A percentile compares a stretch with the other conserved stretches of the same genome.
These are phyloP conservation scores for Bactericera cockerelli DNA, from an alignment of 1,140 invertebrate genomes.

Conservation along the genomic window DNA sequence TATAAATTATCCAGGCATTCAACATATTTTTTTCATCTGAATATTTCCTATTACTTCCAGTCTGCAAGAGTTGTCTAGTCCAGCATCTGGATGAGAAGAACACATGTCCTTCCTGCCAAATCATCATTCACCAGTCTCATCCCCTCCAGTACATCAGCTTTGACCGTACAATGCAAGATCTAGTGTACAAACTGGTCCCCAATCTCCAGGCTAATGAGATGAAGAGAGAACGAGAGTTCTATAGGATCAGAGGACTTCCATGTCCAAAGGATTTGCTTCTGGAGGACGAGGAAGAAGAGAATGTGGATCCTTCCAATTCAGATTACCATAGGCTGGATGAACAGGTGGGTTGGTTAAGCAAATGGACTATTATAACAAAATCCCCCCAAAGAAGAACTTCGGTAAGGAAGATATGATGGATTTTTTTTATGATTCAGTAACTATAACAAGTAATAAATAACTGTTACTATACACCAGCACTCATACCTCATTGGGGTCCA, in stretches of 20 bases:
- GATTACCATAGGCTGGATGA: constrained; percentile 91
- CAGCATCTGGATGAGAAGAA: constrained; percentile 95
- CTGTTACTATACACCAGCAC: no score
- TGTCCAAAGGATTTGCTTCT: constrained; percentile 76
- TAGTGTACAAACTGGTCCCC: constrained; percentile 92
- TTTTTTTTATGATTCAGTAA: no score
- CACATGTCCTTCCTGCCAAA: constrained; percentile 90
- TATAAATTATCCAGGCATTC: no score
- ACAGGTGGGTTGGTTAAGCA: constrained; percentile 62
- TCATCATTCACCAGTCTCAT: constrained; percentile 94
- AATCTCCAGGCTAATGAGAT: constrained; percentile 82
- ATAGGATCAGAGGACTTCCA: constrained; percentile 60
- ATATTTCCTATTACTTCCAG: no score
- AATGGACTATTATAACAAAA: no score
- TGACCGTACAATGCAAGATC: constrained; percentile 96
- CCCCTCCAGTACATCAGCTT: constrained; percentile 93
- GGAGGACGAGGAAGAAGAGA: constrained; percentile 42
- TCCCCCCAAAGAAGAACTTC: no score
- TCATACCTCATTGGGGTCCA: no score
- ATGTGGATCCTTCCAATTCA: constrained; percentile 52
- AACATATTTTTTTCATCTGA: no score
- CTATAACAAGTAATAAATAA: no score
- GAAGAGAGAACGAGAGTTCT: constrained; percentile 73
- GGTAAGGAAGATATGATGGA: no score
- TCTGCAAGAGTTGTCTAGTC: constrained; percentile 94